Base-by-base conservation (phyloP, 1,140 invertebrate genomes). In the Diorhabda carinulata region DNA sequence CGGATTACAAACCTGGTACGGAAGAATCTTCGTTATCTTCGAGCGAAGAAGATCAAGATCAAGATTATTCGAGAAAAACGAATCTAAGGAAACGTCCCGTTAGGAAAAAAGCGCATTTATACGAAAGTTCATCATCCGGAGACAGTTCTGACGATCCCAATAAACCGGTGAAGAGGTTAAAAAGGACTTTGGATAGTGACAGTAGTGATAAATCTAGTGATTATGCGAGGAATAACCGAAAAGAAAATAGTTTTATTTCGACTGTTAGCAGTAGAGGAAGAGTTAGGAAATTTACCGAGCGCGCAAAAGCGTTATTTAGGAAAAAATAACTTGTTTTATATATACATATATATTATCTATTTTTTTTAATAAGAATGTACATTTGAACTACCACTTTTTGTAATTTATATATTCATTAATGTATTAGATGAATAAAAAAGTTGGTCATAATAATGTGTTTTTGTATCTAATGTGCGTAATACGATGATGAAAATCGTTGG, bases 201-300 rank as follows among this genome's bases (percentile, higher is more conserved):
- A 68, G 62, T 43, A 64, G 64, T 10, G 56, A 43, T 9, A 56
- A 65, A 45, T 57, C 64, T 8, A 64, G 57, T 43, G 61, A 42
- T n/a, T 43, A 5, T 9, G 25, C 61, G 2, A 52, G n/a, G 4
- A 64, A 59, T 25, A 52, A n/a, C 59, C 57, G 45, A 40, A 76
- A 68, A 69, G 75, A 45, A 61, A 67, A 56, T 66, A 70, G 78
- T 79, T 82, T 75, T 81, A 83, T 68, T 76, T 86, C 76, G 84
- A 85, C 87, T 83, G 84, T 92, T 47, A 95, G 93, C 80, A 95
- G 92, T 76, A 85, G 94, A 45, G 94, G 94, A 4, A 85, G 94
- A 52, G 86, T 96, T 56, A 86, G 93, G 43, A 92, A 91, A 82
- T 86, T 94, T 65, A 94, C 92, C 4, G 87, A 91, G 43, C 87